These are phyloP conservation scores for Megalops cyprinoides DNA, from an alignment of 2,797 vertebrate species.

Conservation along the genomic window DNA sequence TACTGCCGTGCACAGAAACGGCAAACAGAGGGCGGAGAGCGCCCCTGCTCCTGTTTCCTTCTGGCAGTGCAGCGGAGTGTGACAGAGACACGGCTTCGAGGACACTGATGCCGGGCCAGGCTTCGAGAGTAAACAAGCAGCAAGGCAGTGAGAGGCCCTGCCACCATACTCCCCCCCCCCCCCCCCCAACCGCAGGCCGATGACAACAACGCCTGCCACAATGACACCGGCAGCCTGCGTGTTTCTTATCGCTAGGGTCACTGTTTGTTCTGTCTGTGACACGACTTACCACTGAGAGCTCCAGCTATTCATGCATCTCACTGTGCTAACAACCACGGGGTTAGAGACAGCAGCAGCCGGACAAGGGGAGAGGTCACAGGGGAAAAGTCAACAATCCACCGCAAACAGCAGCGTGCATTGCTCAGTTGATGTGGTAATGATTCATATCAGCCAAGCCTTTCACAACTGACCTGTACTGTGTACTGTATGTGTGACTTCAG, in stretches of 20 bases:
- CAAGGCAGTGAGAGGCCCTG: background rate
- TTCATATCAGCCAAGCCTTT: background rate
- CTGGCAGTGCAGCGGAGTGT: background rate
- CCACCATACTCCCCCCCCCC: too few relatives aligned
- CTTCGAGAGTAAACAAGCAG: background rate
- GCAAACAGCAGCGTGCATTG: background rate
- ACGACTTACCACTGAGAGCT: background rate
- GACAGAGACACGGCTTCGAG: background rate
- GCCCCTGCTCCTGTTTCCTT: background rate
- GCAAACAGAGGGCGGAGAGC: background rate
- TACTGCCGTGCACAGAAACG: background rate
- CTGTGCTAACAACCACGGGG: background rate
- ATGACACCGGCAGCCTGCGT: background rate
- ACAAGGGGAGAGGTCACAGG: background rate
- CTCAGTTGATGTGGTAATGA: background rate
- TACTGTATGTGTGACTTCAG: background rate
- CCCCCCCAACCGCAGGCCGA: background rate
- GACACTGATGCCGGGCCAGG: background rate
- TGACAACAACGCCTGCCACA: background rate
- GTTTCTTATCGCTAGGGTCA: background rate
- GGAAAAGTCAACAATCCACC: background rate
- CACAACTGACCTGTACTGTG: background rate
- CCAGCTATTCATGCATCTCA: background rate
- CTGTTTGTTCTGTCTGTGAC: background rate
- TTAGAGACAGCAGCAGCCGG: background rate